These are phyloP conservation scores for Antechinus flavipes DNA, from an alignment of 2,113 vertebrate genomes.

Conservation along the genomic window DNA sequence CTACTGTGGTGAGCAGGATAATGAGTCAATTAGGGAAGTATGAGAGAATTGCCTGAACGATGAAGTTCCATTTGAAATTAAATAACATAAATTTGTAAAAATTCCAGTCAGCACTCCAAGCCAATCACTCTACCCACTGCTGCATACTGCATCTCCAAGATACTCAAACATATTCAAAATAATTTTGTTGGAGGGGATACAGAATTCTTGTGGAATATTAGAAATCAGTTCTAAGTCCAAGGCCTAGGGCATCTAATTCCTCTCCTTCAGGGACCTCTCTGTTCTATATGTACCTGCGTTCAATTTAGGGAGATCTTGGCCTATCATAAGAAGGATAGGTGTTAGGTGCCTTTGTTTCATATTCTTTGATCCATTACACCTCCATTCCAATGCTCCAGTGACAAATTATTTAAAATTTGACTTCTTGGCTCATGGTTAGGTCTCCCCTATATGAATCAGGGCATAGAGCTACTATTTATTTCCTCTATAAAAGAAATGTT, in stretches of 20 bases:
- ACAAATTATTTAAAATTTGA: too few species aligned
- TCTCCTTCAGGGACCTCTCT: neutral
- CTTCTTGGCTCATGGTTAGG: neutral
- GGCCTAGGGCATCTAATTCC: too few species aligned
- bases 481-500: neutral
- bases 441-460: neutral
- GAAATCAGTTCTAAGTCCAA: neutral
- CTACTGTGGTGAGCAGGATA: too few species aligned
- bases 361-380: neutral
- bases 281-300: neutral
- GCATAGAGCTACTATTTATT: neutral
- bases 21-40: too few species aligned
- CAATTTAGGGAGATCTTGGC: neutral
- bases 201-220: constrained; percentile 20
- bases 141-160: constrained; percentile 13
- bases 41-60: constrained; percentile 11
- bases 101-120: too few species aligned
- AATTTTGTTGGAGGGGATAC: neutral
- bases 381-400: neutral
- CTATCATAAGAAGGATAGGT: neutral
- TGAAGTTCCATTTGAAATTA: neutral
- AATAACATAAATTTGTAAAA: too few species aligned
- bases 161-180: constrained; percentile 23
- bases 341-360: neutral
- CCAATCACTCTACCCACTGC: too few species aligned